These are phyloP conservation scores for human DNA, from an alignment of 2,113 vertebrate genomes.

Conservation along the genomic window DNA sequence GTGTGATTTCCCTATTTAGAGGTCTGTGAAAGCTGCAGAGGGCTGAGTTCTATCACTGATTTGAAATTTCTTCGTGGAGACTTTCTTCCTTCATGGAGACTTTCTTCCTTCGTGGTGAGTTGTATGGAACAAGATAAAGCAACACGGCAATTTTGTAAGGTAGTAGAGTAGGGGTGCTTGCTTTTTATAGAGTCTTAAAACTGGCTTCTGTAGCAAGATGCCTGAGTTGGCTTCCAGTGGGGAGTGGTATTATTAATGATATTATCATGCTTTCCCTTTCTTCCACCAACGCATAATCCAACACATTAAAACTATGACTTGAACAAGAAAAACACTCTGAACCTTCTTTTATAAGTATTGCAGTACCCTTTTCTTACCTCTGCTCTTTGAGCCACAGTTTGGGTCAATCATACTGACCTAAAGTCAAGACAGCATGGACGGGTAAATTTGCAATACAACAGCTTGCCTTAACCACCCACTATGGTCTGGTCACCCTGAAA, in stretches of 20 bases:
- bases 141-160: neutral
- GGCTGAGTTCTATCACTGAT: neutral
- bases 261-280: neutral
- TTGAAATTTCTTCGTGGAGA: neutral
- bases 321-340: neutral
- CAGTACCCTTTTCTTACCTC: neutral
- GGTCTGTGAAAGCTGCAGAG: neutral
- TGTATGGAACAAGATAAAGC: neutral
- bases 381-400: neutral
- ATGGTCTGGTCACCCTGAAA: neutral
- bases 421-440: neutral
- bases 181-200: neutral
- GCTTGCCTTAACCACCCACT: neutral
- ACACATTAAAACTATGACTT: neutral
- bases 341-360: neutral
- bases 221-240: neutral
- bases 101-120: neutral
- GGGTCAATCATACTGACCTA: neutral
- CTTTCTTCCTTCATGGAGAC: neutral
- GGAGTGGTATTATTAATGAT: neutral
- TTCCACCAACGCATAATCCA: neutral
- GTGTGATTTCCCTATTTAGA: neutral
- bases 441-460: neutral
- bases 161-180: neutral
- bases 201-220: neutral